Percentiles rank a stretch among this genome's conserved stretches.
Evolutionary conservation across 2,113 vertebrate genomes (phyloP).

Genomic region (Anolis sagrei): DNA sequence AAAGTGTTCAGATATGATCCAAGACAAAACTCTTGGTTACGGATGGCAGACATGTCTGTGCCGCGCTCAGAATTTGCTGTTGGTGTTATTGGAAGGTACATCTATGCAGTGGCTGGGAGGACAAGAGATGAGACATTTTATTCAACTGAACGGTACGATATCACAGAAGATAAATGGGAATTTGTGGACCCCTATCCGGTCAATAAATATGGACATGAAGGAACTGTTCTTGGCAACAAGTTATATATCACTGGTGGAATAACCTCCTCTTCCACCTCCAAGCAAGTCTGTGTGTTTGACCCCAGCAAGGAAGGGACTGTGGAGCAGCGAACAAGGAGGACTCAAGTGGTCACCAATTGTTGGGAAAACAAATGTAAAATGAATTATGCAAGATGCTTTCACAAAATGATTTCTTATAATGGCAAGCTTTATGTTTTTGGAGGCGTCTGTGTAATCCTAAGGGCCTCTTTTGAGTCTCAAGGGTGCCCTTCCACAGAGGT

Average conservation of each 20-base stretch:
- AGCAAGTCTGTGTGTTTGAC: constrained; percentile 98
- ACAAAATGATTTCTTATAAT: constrained; percentile 98
- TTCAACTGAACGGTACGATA: constrained; percentile 96
- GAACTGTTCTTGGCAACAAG: constrained; percentile 93
- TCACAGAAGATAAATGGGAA: constrained; percentile 97
- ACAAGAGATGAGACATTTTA: constrained; percentile 98
- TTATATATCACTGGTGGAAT: constrained; percentile 98
- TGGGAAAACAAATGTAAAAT: constrained; percentile 99
- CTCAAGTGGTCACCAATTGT: constrained; percentile 90
- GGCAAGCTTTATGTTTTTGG: constrained; percentile 99
- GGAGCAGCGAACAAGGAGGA: constrained; percentile 88
- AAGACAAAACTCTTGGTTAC: constrained; percentile 95
- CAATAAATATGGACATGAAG: constrained; percentile 98
- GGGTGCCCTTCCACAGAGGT: constrained; percentile 98
- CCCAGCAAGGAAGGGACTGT: constrained; percentile 91
- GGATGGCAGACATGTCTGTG: constrained; percentile 98
- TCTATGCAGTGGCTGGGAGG: constrained; percentile 96
- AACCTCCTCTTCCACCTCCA: constrained; percentile 98
- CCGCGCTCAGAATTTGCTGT: constrained; percentile 98
- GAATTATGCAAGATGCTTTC: constrained; percentile 99
- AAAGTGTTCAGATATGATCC: constrained; percentile 98
- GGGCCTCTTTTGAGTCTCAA: constrained; percentile 98
- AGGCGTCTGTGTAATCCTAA: constrained; percentile 95
- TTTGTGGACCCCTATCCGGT: constrained; percentile 98
- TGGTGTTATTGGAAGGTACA: constrained; percentile 95